A percentile compares a stretch with the other conserved stretches of the same genome.
phyloP scores from a whole-genome alignment of 2,888 invertebrate genomes.

The Caenorhabditis panamensis region DNA sequence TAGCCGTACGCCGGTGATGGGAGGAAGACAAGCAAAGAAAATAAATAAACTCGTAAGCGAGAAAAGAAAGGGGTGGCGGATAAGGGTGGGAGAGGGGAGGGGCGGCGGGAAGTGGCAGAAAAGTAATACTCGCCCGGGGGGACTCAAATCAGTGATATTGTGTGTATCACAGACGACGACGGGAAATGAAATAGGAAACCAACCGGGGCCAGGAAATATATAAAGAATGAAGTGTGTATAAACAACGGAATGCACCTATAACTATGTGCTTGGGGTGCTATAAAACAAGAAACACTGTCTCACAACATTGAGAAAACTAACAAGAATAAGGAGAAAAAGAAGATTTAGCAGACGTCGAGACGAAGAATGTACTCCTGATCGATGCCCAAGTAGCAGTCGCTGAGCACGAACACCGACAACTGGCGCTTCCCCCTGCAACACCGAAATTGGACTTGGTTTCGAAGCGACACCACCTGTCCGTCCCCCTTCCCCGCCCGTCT shows the following conservation, averaged over 20 bases:
- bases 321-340: background rate
- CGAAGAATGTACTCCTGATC: constrained; percentile 74
- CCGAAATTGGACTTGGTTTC: constrained; percentile 6
- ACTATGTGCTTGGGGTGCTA: background rate
- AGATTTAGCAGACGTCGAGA: constrained; percentile 18
- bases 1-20: background rate
- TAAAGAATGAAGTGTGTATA: background rate
- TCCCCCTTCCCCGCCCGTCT: no score
- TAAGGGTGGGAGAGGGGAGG: background rate
- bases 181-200: background rate
- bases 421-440: constrained; percentile 70
- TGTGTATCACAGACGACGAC: background rate
- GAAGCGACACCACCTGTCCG: no score
- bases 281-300: constrained; percentile 1
- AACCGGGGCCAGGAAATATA: background rate
- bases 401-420: constrained; percentile 70
- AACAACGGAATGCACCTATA: constrained; percentile 2
- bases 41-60: constrained; percentile 20
- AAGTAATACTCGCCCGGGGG: background rate
- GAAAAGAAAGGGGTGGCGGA: constrained; percentile 4
- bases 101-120: background rate
- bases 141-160: constrained; percentile 10
- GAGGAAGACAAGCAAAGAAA: constrained; percentile 8
- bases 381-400: constrained; percentile 78
- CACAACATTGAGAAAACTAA: background rate